Percentiles rank a stretch among this genome's conserved stretches.
Evolutionary conservation across 2,888 invertebrate genomes (phyloP).

Genomic region (Pollenia labialis): DNA sequence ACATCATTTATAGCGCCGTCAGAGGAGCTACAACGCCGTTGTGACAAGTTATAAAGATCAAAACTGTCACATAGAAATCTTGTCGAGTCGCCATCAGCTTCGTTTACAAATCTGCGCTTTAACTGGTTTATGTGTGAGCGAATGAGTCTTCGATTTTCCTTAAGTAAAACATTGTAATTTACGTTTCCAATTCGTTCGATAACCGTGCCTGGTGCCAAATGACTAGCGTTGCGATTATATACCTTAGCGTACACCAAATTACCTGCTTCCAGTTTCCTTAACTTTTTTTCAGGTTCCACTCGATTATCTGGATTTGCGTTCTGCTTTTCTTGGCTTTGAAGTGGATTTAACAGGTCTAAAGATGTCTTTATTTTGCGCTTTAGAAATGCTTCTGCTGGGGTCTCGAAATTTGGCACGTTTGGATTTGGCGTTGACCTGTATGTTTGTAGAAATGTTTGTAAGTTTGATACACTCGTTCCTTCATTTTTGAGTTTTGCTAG

Average conservation of each 20-base stretch:
- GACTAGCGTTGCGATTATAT: background rate
- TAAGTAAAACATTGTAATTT: background rate
- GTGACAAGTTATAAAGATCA: background rate
- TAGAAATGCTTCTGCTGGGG: slow-evolving; percentile 1
- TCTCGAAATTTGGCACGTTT: slow-evolving; percentile 48
- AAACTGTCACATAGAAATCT: background rate
- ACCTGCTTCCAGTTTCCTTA: slow-evolving; percentile 6
- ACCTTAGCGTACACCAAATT: background rate
- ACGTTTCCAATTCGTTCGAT: background rate
- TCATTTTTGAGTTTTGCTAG: slow-evolving; percentile 62
- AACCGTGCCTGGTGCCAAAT: background rate
- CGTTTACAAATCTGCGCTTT: background rate
- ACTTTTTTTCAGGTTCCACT: background rate
- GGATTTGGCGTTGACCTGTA: slow-evolving; percentile 69
- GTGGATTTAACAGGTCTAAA: background rate
- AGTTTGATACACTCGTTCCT: slow-evolving; percentile 50
- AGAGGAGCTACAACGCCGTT: slow-evolving; percentile 5
- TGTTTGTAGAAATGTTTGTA: slow-evolving; percentile 63
- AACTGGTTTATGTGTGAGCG: background rate
- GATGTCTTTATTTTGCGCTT: background rate
- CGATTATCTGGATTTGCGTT: background rate
- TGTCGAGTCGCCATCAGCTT: background rate
- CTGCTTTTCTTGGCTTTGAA: background rate
- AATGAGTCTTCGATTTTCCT: background rate
- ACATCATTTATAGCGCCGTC: background rate